Conservation (phyloP, 2,888 invertebrate genomes). For the Calameuta idolon region DNA sequence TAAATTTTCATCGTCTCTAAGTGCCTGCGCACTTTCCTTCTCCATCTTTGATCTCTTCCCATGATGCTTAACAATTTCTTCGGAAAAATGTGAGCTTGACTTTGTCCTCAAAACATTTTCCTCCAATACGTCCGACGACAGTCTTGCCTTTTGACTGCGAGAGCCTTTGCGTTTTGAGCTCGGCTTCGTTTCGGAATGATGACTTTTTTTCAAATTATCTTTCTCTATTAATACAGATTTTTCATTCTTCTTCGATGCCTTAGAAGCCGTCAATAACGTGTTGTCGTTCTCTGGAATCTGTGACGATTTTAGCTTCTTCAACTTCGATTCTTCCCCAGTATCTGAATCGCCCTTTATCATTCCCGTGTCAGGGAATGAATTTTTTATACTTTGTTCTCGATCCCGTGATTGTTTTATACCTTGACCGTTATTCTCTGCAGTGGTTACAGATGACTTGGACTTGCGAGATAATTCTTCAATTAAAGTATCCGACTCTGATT, state of each 20-base stretch:
- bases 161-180: slow-evolving; percentile 56
- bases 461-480: slow-evolving; percentile 59
- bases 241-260: slow-evolving; percentile 42
- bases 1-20: slow-evolving; percentile 14
- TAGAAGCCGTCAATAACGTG: slow-evolving; percentile 27
- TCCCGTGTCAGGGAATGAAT: slow-evolving; percentile 4
- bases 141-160: slow-evolving; percentile 52
- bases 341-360: slow-evolving; percentile 15
- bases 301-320: slow-evolving; percentile 42
- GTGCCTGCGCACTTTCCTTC: slow-evolving; percentile 32
- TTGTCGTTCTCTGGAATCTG: slow-evolving; percentile 40
- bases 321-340: slow-evolving; percentile 28
- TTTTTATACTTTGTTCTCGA: slow-evolving; percentile 12
- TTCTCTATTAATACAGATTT: slow-evolving; percentile 42
- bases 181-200: slow-evolving; percentile 40
- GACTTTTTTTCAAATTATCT: slow-evolving; percentile 40
- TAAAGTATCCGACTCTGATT: slow-evolving; percentile 59
- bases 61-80: slow-evolving; percentile 47
- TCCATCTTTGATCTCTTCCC: slow-evolving; percentile 56
- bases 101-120: slow-evolving; percentile 49
- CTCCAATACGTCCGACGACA: slow-evolving; percentile 38
- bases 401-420: slow-evolving; percentile 22
- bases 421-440: slow-evolving; percentile 24
- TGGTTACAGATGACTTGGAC: slow-evolving; percentile 40
- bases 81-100: slow-evolving; percentile 40